Evolutionary conservation across 2,888 invertebrate genomes (phyloP).

Genomic region (Coelopa pilipes): DNA sequence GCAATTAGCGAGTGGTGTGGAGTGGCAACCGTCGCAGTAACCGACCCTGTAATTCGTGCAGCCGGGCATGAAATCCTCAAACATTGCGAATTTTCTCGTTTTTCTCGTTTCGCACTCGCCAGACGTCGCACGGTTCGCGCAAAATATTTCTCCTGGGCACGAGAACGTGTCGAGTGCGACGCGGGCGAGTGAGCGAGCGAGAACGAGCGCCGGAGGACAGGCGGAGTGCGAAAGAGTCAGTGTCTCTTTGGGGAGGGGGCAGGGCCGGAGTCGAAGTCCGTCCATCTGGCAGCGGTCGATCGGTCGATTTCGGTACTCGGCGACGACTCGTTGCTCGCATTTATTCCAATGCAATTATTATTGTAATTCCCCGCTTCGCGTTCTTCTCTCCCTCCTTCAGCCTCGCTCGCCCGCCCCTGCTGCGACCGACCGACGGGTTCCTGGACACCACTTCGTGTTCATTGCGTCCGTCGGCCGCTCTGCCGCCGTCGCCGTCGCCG

Average conservation of each 20-base stretch:
- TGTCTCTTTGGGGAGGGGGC: background rate
- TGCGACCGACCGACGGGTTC: no score
- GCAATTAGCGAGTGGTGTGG: no score
- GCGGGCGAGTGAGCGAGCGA: background rate
- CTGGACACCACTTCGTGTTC: no score
- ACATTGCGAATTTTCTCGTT: constrained; percentile 2
- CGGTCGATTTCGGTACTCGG: background rate
- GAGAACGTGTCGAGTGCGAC: background rate
- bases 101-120: constrained; percentile 9
- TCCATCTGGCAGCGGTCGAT: background rate
- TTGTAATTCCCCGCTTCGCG: background rate
- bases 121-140: background rate
- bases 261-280: background rate
- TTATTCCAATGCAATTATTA: constrained; percentile 5
- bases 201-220: background rate
- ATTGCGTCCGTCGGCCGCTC: no score
- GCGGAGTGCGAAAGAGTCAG: background rate
- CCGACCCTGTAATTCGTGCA: background rate
- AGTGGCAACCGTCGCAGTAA: no score
- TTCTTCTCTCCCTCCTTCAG: background rate
- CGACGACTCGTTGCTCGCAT: background rate
- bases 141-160: constrained; percentile 6
- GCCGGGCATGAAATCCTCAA: constrained; percentile 24
- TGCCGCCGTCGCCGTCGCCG: background rate
- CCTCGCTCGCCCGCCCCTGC: background rate